Base-by-base conservation (phyloP, 2,888 invertebrate genomes). In the Lochmaea crataegi region DNA sequence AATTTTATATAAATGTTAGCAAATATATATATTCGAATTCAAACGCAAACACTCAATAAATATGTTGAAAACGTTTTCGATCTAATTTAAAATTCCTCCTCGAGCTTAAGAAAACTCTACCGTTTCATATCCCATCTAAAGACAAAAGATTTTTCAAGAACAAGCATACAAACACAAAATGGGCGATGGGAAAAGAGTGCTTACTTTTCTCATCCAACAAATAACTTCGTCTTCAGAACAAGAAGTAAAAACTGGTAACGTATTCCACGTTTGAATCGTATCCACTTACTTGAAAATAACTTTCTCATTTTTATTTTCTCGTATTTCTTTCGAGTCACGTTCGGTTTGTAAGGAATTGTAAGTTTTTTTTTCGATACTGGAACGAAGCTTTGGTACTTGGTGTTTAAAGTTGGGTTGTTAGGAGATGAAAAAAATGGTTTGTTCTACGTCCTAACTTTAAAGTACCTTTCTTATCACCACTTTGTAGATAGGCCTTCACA, bases 281-380 rank as follows among this genome's bases (percentile, higher is more conserved):
- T 63, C 69, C 69, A 69, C 63, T 57, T 63, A 69, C 63, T 57
- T 63, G 68, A 61, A 51, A 69, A 61, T 69, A 51, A 56, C 53
- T 61, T 22, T 42, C 42, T 64, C 64, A 14, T 69, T 69, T 38
- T 38, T 41, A 41, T n/a, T 41, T 41, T 14, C n/a, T 41, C 41
- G 61, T 38, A 12, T 61, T 56, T 56, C n/a, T 42, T 45, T n/a
- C 69, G 1, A 14, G 45, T 63, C 32, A 38, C 32, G 32, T 6
- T 32, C 32, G 32, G 32, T 38, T 38, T 38, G 32, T 7, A 38
- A 7, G 32, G 32, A 38, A 38, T 38, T 38, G 32, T 32, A 4
- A 4, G 26, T 5, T 26, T 2, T 26, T 26, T 26, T 26, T 26
- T 26, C 26, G 26, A 32, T 32, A 5, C 32, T 32, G 5, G 32